These are phyloP conservation scores for Orcinus orca DNA, from an alignment of 2,113 vertebrate genomes.

Conservation along the genomic window DNA sequence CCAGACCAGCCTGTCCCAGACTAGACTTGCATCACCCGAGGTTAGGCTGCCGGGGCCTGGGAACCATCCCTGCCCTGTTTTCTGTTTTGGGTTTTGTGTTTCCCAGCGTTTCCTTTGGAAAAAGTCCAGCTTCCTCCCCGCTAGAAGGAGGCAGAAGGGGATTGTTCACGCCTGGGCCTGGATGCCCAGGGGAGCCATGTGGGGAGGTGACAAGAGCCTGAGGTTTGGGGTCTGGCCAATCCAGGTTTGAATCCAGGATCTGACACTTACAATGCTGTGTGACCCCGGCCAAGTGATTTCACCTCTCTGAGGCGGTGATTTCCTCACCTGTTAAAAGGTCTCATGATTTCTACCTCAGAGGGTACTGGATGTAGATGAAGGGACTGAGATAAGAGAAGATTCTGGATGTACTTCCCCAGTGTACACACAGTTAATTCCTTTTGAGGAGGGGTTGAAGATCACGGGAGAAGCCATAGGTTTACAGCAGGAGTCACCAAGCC, in stretches of 20 bases:
- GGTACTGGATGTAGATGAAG: background rate
- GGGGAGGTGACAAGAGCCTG: conserved; percentile 53
- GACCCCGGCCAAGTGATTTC: background rate
- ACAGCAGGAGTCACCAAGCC: background rate
- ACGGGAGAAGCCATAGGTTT: background rate
- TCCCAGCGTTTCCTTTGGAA: conserved; percentile 73
- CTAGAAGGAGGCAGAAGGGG: conserved; percentile 53
- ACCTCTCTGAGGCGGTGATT: conserved; percentile 26
- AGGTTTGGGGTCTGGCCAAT: conserved; percentile 28
- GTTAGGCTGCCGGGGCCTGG: conserved; percentile 38
- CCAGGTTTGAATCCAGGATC: conserved; percentile 29
- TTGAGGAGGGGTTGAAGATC: background rate
- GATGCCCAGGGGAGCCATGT: conserved; percentile 48
- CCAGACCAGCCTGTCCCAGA: background rate
- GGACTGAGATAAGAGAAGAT: background rate
- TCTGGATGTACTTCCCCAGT: background rate
- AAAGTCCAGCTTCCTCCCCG: conserved; percentile 65
- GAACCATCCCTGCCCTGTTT: conserved; percentile 62
- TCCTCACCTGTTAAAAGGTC: background rate
- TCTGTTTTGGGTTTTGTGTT: conserved; percentile 67
- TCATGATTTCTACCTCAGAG: background rate
- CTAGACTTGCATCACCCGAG: background rate
- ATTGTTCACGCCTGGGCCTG: background rate
- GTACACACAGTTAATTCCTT: background rate
- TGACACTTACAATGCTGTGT: conserved; percentile 25